Evolutionary conservation across 2,888 invertebrate species (phyloP).

Genomic region (Salticus scenicus): DNA sequence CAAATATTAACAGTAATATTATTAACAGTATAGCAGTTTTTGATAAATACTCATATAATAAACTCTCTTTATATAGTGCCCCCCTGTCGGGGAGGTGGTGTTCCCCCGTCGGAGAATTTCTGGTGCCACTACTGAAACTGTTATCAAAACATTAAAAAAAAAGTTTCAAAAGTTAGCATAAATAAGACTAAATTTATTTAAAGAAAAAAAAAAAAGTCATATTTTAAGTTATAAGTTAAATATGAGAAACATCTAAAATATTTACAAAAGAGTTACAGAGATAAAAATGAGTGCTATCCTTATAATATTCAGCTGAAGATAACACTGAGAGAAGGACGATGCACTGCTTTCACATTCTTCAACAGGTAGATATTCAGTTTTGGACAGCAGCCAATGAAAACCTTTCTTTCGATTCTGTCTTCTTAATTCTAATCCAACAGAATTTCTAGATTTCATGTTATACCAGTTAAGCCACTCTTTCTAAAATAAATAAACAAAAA

Average conservation of each 20-base stretch:
- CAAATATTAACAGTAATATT: no score
- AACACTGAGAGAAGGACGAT: neutral
- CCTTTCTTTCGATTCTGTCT: constrained; percentile 83
- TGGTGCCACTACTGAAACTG: no score
- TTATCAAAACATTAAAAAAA: no score
- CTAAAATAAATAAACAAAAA: constrained; percentile 76
- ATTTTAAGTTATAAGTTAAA: no score
- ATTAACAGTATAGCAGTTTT: no score
- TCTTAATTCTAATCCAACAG: constrained; percentile 85
- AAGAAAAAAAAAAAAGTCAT: no score
- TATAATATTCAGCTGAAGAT: neutral
- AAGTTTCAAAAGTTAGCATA: no score
- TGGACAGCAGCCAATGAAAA: constrained; percentile 89
- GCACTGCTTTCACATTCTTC: constrained; percentile 9
- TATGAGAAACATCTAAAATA: neutral
- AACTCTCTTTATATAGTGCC: no score
- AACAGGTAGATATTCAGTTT: constrained; percentile 81
- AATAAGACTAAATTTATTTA: no score
- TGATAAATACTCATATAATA: no score
- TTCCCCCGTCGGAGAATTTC: no score
- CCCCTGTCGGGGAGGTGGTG: no score
- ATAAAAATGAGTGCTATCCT: neutral
- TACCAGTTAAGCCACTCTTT: constrained; percentile 87
- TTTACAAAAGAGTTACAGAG: neutral
- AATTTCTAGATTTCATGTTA: constrained; percentile 83